Percentiles rank a stretch among this genome's conserved stretches.
phyloP scores from a whole-genome alignment of 2,797 vertebrate species.

The Pterois miles region DNA sequence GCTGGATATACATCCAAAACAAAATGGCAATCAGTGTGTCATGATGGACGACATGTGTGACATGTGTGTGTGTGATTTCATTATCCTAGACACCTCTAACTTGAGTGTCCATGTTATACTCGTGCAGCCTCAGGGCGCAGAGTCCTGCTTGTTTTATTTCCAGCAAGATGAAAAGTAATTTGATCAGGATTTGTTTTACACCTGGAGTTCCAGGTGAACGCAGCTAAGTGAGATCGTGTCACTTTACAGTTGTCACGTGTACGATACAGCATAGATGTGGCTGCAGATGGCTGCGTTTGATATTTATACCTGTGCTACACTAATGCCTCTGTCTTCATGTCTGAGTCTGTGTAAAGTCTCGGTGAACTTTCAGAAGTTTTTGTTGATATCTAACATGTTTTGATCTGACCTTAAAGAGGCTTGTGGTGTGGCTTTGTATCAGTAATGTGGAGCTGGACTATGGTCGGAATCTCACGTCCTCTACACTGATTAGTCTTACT shows the following conservation, averaged over 20 bases:
- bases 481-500: neutral
- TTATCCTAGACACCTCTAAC: neutral
- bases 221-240: conserved; percentile 51
- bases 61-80: neutral
- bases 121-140: conserved; percentile 20
- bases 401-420: neutral
- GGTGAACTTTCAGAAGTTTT: neutral
- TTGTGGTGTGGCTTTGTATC: neutral
- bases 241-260: conserved; percentile 21
- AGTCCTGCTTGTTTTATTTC: conserved; percentile 51
- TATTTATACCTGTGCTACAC: neutral
- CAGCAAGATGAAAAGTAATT: conserved; percentile 39
- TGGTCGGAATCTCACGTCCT: neutral
- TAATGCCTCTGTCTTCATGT: neutral
- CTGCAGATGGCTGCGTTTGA: conserved; percentile 1
- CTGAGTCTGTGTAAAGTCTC: neutral
- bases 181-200: conserved; percentile 47
- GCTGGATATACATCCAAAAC: conserved; percentile 29
- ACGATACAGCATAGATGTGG: neutral
- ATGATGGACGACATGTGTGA: conserved; percentile 9
- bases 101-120: conserved; percentile 13
- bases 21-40: conserved; percentile 26
- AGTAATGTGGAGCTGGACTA: neutral
- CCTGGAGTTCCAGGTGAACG: conserved; percentile 50
- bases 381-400: neutral